phyloP scores from a whole-genome alignment of 2,888 invertebrate genomes.

The Rhagonycha lutea region DNA sequence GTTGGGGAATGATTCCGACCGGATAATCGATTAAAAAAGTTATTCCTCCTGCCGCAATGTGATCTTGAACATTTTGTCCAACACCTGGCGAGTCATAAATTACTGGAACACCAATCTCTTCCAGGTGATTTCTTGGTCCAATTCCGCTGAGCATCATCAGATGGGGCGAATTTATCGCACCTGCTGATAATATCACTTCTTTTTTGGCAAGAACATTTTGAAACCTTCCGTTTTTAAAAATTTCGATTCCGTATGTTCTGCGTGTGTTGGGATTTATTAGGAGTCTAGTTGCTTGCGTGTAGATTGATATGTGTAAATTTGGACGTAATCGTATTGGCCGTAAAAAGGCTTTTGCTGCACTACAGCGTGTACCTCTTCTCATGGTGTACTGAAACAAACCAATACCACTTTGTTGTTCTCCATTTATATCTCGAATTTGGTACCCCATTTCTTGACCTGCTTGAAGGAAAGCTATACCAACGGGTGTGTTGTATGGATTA shows the following conservation, averaged over 20 bases:
- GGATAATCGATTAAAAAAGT: conserved; percentile 81
- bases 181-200: conserved; percentile 85
- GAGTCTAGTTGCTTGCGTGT: conserved; percentile 75
- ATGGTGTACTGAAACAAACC: conserved; percentile 89
- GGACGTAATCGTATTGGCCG: conserved; percentile 75
- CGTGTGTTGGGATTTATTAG: conserved; percentile 73
- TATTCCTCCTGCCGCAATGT: conserved; percentile 85
- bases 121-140: conserved; percentile 74
- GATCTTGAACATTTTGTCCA: conserved; percentile 86
- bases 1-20: conserved; percentile 77
- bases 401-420: conserved; percentile 84
- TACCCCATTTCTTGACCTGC: conserved; percentile 92
- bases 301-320: conserved; percentile 82
- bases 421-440: conserved; percentile 83
- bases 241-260: conserved; percentile 78
- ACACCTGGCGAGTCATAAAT: conserved; percentile 81
- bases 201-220: conserved; percentile 70
- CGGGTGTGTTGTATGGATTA: conserved; percentile 78
- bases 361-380: conserved; percentile 80
- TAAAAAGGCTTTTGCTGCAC: conserved; percentile 83
- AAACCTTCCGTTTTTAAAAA: conserved; percentile 67
- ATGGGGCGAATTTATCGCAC: conserved; percentile 90
- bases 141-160: conserved; percentile 88
- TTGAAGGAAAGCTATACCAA: conserved; percentile 83
- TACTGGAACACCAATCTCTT: conserved; percentile 72